Evolutionary conservation across 2,113 vertebrate genomes (phyloP).

Genomic region (Gnathonemus echidnorhynchus): DNA sequence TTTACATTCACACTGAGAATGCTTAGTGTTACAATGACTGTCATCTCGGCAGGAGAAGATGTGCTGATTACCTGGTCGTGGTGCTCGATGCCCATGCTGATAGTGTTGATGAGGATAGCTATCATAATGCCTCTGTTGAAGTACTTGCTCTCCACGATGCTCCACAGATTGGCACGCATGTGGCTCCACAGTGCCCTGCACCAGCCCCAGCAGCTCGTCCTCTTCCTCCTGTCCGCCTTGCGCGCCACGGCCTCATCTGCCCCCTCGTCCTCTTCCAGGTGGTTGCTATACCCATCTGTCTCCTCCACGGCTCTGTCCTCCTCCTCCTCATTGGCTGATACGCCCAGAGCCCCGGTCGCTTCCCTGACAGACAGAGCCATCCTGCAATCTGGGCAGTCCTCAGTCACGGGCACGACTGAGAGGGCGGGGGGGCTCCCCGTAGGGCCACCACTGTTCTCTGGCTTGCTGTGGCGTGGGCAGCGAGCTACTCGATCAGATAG

Average conservation of each 20-base stretch:
- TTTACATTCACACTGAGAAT: not conserved
- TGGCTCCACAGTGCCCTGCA: constrained; percentile 48
- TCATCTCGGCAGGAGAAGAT: not conserved
- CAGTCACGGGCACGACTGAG: constrained; percentile 64
- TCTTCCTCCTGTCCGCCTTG: constrained; percentile 16
- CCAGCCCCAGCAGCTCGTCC: constrained; percentile 41
- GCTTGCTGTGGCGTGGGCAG: constrained; percentile 71
- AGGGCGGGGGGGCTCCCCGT: constrained; percentile 71
- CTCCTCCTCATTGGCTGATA: constrained; percentile 32
- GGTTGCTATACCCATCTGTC: constrained; percentile 52
- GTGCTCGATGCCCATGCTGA: constrained; percentile 98
- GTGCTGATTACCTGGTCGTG: constrained; percentile 78
- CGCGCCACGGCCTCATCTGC: constrained; percentile 23
- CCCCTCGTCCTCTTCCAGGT: constrained; percentile 42
- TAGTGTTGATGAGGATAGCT: constrained; percentile 93
- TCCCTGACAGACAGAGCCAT: constrained; percentile 44
- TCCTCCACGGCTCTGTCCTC: constrained; percentile 50
- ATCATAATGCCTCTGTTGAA: constrained; percentile 98
- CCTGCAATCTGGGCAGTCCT: constrained; percentile 71
- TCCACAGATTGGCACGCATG: constrained; percentile 78
- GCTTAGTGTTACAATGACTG: not conserved
- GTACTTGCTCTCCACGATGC: constrained; percentile 98
- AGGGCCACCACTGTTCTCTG: constrained; percentile 52
- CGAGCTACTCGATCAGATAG: constrained; percentile 39
- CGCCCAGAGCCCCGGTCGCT: not conserved